Conservation (phyloP, 2,888 invertebrate species). For the Eupithecia abbreviata region DNA sequence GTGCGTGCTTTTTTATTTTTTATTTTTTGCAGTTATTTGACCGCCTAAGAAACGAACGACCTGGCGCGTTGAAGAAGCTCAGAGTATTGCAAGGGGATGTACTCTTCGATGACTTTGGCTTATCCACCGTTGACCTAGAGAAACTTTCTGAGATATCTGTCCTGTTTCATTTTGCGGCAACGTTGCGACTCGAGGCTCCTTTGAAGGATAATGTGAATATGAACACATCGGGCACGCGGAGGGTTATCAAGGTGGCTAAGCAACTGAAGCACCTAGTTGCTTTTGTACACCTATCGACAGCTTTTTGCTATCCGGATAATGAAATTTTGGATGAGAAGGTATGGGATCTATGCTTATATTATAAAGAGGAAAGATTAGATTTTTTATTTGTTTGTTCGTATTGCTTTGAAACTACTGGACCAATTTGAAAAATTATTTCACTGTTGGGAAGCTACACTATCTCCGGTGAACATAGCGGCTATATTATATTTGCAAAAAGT, state of each 20-base stretch:
- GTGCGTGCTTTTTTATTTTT: no score
- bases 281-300: conserved; percentile 96
- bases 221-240: conserved; percentile 94
- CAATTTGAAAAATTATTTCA: no score
- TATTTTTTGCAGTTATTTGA: conserved; percentile 85
- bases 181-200: conserved; percentile 93
- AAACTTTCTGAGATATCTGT: conserved; percentile 88
- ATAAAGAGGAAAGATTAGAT: no score
- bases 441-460: no score
- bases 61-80: conserved; percentile 88
- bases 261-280: conserved; percentile 88
- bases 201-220: conserved; percentile 93
- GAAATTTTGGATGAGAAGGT: conserved; percentile 74
- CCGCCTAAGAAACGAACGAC: conserved; percentile 85
- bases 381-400: no score
- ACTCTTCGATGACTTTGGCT: conserved; percentile 84
- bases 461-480: no score
- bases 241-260: conserved; percentile 89
- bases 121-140: conserved; percentile 84
- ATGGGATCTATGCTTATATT: conserved; percentile 21
- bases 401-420: no score
- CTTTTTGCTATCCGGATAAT: conserved; percentile 97
- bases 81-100: conserved; percentile 90
- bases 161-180: conserved; percentile 96
- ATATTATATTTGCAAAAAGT: no score